Evolutionary conservation across 1,140 invertebrate genomes (phyloP).

Genomic region (Hyles euphorbiae): DNA sequence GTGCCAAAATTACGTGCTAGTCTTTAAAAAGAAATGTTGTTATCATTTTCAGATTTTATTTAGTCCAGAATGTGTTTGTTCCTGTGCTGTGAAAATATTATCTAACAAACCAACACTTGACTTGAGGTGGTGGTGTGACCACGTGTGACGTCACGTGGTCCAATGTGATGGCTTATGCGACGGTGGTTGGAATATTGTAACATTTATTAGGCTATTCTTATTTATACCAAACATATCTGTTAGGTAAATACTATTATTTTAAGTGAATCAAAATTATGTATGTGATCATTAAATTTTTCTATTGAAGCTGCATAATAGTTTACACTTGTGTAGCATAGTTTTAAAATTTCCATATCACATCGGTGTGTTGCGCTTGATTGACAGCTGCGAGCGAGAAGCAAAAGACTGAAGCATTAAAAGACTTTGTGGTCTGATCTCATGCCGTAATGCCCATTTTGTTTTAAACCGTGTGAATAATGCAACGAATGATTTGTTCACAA

Average conservation of each 20-base stretch:
- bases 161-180: slow-evolving; percentile 1
- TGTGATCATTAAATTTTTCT: too few species aligned
- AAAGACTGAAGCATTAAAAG: too few species aligned
- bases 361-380: background rate
- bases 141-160: background rate
- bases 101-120: slow-evolving; percentile 67
- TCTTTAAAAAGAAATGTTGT: slow-evolving; percentile 71
- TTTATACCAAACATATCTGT: slow-evolving; percentile 8
- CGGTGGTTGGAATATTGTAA: background rate
- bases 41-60: slow-evolving; percentile 76
- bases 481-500: too few species aligned
- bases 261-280: background rate
- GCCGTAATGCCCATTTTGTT: too few species aligned
- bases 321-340: background rate
- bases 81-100: slow-evolving; percentile 70
- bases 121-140: slow-evolving; percentile 21
- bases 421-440: too few species aligned
- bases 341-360: slow-evolving; percentile 1
- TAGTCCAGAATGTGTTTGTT: slow-evolving; percentile 74
- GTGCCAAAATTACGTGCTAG: slow-evolving; percentile 75
- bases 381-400: background rate
- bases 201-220: slow-evolving; percentile 5
- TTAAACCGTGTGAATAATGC: too few species aligned
- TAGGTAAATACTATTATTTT: slow-evolving; percentile 4
- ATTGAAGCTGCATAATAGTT: too few species aligned